Evolutionary conservation across 2,888 invertebrate genomes (phyloP).

Genomic region (Agrotis ipsilon): DNA sequence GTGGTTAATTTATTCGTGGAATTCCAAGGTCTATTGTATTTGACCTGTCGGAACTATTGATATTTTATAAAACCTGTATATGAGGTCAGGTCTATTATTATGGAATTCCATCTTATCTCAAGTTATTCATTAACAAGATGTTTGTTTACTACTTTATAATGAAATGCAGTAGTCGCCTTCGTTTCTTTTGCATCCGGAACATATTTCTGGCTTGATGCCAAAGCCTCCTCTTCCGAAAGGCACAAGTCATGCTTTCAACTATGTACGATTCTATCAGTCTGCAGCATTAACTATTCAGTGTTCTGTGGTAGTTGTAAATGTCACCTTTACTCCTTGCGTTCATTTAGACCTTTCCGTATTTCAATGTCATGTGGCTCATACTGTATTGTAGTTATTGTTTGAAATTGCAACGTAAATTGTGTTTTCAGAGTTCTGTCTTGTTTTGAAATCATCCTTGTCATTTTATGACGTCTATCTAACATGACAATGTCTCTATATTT

Average conservation of each 20-base stretch:
- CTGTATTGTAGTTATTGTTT: neutral
- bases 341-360: slow-evolving; percentile 5
- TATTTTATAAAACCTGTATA: slow-evolving; percentile 48
- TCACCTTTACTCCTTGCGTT: slow-evolving; percentile 17
- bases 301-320: slow-evolving; percentile 10
- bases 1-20: slow-evolving; percentile 46
- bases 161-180: slow-evolving; percentile 24
- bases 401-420: neutral
- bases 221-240: slow-evolving; percentile 39
- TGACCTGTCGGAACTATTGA: slow-evolving; percentile 31
- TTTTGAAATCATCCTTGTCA: neutral
- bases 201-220: slow-evolving; percentile 45
- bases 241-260: slow-evolving; percentile 33
- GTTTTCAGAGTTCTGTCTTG: neutral
- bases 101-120: slow-evolving; percentile 22
- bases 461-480: no score
- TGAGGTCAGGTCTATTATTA: slow-evolving; percentile 41
- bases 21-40: slow-evolving; percentile 46
- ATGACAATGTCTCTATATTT: no score
- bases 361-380: slow-evolving; percentile 15
- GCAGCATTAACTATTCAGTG: slow-evolving; percentile 6
- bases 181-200: slow-evolving; percentile 45
- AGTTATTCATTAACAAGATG: slow-evolving; percentile 31
- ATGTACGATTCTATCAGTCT: neutral
- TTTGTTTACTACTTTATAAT: slow-evolving; percentile 53